phyloP scores from a whole-genome alignment of 2,888 invertebrate species.

The Watsonalla binaria region DNA sequence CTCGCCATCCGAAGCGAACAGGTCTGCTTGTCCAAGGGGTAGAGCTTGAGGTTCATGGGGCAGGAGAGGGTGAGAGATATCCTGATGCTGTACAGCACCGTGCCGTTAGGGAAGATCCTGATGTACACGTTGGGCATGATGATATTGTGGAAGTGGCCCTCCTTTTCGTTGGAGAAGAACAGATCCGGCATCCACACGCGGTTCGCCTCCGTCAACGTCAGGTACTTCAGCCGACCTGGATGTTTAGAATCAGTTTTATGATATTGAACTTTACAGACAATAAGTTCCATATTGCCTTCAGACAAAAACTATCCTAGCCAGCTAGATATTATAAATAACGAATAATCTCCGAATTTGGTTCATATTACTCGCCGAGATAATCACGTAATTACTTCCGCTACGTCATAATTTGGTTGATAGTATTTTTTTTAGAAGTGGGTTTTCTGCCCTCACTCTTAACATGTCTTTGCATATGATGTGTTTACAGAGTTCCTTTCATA shows the following conservation, averaged over 20 bases:
- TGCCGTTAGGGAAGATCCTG: conserved; percentile 96
- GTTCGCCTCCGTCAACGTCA: conserved; percentile 95
- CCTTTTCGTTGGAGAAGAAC: conserved; percentile 98
- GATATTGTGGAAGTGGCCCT: conserved; percentile 98
- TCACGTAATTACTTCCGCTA: no score
- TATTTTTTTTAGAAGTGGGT: no score
- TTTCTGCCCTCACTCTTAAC: no score
- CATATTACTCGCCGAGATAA: no score
- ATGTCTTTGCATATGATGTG: no score
- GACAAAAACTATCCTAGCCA: no score
- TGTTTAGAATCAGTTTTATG: background rate
- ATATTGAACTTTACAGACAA: background rate
- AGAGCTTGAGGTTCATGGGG: conserved; percentile 98
- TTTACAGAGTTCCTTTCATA: no score
- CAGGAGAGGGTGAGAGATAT: conserved; percentile 97
- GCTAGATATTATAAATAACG: no score
- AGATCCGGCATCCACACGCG: conserved; percentile 99
- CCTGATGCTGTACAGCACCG: conserved; percentile 97
- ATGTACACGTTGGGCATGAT: conserved; percentile 99
- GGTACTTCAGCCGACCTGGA: conserved; percentile 91
- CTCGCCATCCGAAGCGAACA: conserved; percentile 98
- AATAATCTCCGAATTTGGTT: no score
- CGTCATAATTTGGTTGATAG: no score
- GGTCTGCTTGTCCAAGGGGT: conserved; percentile 96
- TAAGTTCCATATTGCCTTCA: no score